Percentiles rank a stretch among this genome's conserved stretches.
Evolutionary conservation across 2,797 vertebrate genomes (phyloP).

Genomic region (Micropoecilia bifurca): DNA sequence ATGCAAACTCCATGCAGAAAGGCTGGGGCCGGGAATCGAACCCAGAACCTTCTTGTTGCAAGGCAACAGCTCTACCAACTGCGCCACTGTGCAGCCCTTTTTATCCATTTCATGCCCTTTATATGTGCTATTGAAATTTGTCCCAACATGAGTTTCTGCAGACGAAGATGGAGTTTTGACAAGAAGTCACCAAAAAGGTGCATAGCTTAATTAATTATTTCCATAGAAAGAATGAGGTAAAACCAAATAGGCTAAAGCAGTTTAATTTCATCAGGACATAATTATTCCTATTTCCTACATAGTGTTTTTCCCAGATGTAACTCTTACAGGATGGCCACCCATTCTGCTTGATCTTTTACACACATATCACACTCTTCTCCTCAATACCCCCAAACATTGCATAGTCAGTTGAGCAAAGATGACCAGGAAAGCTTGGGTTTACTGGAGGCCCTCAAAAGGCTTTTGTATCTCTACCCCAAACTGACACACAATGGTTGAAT

Average conservation of each 20-base stretch:
- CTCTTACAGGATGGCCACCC: conserved; percentile 42
- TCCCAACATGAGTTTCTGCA: background rate
- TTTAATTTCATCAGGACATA: background rate
- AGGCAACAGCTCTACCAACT: too few species aligned
- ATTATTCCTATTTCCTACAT: background rate
- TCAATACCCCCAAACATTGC: conserved; percentile 72
- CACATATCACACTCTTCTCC: conserved; percentile 27
- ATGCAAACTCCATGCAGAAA: too few species aligned
- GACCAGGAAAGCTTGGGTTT: conserved; percentile 69
- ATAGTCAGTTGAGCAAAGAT: conserved; percentile 75
- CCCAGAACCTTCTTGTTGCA: too few species aligned
- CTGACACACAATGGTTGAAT: conserved; percentile 64
- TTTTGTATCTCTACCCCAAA: conserved; percentile 66
- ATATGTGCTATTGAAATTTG: background rate
- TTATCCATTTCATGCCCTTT: background rate
- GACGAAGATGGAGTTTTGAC: background rate
- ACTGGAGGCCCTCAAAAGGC: conserved; percentile 79
- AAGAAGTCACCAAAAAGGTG: background rate
- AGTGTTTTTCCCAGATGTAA: conserved; percentile 24
- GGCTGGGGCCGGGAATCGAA: too few species aligned
- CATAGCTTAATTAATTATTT: background rate
- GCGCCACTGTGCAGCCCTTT: too few species aligned
- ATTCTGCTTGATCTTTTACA: conserved; percentile 1
- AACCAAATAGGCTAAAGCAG: background rate
- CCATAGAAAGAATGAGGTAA: background rate